Evolutionary conservation across 2,888 invertebrate species (phyloP).

Genomic region (Orthosia gracilis): DNA sequence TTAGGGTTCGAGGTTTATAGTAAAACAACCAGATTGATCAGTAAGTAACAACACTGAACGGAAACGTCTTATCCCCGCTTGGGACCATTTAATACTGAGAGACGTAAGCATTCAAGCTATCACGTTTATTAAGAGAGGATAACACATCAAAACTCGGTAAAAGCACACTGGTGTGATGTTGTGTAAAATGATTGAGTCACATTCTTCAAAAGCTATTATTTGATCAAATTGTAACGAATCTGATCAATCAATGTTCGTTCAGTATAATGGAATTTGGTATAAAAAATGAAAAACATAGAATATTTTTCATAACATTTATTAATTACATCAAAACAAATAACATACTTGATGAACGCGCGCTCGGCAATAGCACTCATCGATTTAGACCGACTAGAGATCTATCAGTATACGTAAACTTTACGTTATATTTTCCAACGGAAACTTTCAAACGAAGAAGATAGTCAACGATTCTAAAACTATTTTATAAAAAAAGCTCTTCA

Average conservation of each 20-base stretch:
- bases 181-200: not conserved
- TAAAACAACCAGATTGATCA: too few relatives aligned
- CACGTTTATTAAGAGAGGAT: too few relatives aligned
- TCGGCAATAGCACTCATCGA: conserved; percentile 87
- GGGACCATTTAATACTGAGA: too few relatives aligned
- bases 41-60: too few relatives aligned
- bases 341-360: conserved; percentile 85
- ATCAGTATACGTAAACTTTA: conserved; percentile 71
- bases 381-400: conserved; percentile 88
- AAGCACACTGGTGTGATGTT: too few relatives aligned
- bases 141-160: too few relatives aligned
- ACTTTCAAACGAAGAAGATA: conserved; percentile 64
- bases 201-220: not conserved
- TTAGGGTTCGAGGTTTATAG: too few relatives aligned
- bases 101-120: too few relatives aligned
- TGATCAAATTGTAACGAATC: not conserved
- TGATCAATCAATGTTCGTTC: not conserved
- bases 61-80: too few relatives aligned
- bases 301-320: conserved; percentile 90
- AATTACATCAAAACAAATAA: conserved; percentile 91
- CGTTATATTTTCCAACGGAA: conserved; percentile 58
- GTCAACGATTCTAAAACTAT: conserved; percentile 30
- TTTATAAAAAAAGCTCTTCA: conserved; percentile 50
- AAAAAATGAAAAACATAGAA: conserved; percentile 52
- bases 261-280: not conserved